A percentile compares a stretch with the other conserved stretches of the same genome.
phyloP scores from a whole-genome alignment of 1,140 invertebrate species.

The Aporrectodea caliginosa region DNA sequence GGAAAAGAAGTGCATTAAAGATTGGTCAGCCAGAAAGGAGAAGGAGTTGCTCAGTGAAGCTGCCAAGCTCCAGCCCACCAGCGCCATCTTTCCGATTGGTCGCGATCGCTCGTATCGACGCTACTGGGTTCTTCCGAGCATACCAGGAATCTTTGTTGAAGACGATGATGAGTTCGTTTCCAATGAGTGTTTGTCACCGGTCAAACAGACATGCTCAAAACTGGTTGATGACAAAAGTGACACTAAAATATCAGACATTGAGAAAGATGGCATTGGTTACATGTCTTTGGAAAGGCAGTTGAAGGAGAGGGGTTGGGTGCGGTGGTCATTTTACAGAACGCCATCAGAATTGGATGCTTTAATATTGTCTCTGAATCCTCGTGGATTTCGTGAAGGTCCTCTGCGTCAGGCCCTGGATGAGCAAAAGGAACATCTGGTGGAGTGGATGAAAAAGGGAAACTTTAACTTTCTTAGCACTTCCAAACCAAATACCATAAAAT shows the following conservation, averaged over 20 bases:
- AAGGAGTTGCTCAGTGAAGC: conserved; percentile 61
- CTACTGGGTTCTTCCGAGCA: conserved; percentile 77
- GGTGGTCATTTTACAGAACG: conserved; percentile 3
- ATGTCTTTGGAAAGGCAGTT: conserved; percentile 1
- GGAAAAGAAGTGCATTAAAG: conserved; percentile 52
- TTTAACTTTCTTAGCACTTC: too few species aligned
- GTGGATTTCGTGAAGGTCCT: conserved; percentile 12
- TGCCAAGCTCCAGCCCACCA: conserved; percentile 56
- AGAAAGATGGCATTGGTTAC: background rate
- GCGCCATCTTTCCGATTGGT: conserved; percentile 63
- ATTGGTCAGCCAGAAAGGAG: conserved; percentile 48
- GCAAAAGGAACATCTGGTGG: background rate
- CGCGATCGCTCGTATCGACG: conserved; percentile 78
- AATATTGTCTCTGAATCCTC: background rate
- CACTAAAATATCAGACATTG: conserved; percentile 2
- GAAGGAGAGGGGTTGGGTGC: background rate
- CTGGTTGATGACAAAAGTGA: too few species aligned
- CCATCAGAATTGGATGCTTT: background rate
- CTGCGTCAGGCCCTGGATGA: background rate
- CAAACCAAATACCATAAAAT: too few species aligned
- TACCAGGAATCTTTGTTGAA: conserved; percentile 69
- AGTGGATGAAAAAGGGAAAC: too few species aligned
- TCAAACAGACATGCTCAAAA: too few species aligned
- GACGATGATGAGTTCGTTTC: conserved; percentile 31
- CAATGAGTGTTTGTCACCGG: background rate